Evolutionary conservation across 1,140 invertebrate genomes (phyloP).

Genomic region (Parapsyche elsis): DNA sequence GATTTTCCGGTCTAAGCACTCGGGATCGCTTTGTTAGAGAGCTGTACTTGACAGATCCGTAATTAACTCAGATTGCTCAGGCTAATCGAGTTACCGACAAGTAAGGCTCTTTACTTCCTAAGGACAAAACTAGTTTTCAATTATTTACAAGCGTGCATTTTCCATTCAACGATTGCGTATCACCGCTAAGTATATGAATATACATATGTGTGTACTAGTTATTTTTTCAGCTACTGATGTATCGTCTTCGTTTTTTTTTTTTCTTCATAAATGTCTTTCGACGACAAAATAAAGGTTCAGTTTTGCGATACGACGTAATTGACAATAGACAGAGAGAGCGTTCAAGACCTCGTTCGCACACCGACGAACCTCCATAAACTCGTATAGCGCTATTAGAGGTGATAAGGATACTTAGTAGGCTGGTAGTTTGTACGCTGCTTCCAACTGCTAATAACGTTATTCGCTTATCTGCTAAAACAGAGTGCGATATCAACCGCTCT

Average conservation of each 20-base stretch:
- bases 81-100: constrained; percentile 43
- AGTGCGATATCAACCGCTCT: constrained; percentile 6
- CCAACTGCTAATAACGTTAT: constrained; percentile 35
- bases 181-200: too few relatives aligned
- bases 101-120: constrained; percentile 6
- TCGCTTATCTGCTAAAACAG: constrained; percentile 37
- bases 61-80: constrained; percentile 48
- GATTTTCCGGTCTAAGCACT: neutral
- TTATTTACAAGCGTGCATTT: neutral
- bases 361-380: constrained; percentile 16
- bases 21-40: constrained; percentile 27
- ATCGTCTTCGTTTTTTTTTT: too few relatives aligned
- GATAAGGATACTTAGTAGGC: constrained; percentile 27
- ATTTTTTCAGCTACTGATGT: too few relatives aligned
- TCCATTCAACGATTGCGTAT: too few relatives aligned
- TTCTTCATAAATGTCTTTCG: neutral
- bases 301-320: neutral
- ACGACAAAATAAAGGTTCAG: neutral
- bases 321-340: constrained; percentile 2
- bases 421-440: neutral
- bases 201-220: too few relatives aligned
- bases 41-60: constrained; percentile 43
- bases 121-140: constrained; percentile 29
- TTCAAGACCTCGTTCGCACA: neutral
- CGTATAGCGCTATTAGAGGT: constrained; percentile 3